Evolutionary conservation across 2,797 vertebrate species (phyloP).

Genomic region (Poeciliopsis infans): DNA sequence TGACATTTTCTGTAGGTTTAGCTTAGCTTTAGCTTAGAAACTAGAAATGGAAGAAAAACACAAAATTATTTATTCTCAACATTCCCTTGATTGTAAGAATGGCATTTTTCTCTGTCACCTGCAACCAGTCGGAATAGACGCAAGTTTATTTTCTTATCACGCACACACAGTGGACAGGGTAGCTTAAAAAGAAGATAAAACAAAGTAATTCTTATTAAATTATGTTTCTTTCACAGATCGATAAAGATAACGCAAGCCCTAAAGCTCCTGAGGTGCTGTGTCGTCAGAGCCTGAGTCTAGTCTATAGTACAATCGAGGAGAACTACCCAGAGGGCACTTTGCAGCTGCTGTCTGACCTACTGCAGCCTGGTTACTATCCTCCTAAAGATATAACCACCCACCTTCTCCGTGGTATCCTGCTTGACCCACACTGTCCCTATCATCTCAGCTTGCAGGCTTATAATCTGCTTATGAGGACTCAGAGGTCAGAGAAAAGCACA

Average conservation of each 20-base stretch:
- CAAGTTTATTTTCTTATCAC: not conserved
- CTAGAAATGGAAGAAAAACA: too few species aligned
- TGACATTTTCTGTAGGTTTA: too few species aligned
- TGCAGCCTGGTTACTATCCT: constrained; percentile 84
- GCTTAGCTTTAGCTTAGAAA: too few species aligned
- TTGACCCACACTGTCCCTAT: constrained; percentile 72
- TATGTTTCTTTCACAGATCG: constrained; percentile 30
- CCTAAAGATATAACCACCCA: constrained; percentile 84
- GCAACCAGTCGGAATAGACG: not conserved
- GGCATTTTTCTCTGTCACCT: not conserved
- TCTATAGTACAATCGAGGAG: constrained; percentile 89
- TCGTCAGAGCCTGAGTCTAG: constrained; percentile 85
- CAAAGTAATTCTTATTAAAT: not conserved
- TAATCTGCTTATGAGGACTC: constrained; percentile 90
- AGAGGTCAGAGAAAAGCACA: constrained; percentile 79
- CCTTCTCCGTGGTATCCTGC: constrained; percentile 86
- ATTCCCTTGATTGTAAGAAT: not conserved
- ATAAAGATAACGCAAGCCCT: constrained; percentile 48
- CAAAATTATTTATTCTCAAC: too few species aligned
- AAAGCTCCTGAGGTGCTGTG: constrained; percentile 78
- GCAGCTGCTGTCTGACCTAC: constrained; percentile 89
- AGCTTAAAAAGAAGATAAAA: not conserved
- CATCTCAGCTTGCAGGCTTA: constrained; percentile 86
- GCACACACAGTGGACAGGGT: too few species aligned
- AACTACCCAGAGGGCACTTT: constrained; percentile 87